These are phyloP conservation scores for Mechanitis mazaeus DNA, from an alignment of 2,888 invertebrate species.

Conservation along the genomic window DNA sequence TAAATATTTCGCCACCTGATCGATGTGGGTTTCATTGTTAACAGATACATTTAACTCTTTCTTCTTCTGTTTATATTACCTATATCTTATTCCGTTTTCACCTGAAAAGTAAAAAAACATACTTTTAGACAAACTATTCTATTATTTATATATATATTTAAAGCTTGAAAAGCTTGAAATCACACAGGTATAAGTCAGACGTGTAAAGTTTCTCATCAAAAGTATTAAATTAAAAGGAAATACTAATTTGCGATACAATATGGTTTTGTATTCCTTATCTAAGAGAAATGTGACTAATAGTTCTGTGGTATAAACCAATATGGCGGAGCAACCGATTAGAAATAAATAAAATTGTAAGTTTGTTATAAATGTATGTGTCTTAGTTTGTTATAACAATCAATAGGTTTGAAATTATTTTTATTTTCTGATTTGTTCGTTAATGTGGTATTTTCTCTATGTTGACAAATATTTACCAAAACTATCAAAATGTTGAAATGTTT, in stretches of 20 bases:
- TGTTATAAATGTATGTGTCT: not conserved
- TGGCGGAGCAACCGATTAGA: not conserved
- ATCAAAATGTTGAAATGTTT: no score
- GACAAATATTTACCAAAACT: no score
- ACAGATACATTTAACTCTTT: conserved; percentile 47
- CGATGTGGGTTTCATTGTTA: conserved; percentile 59
- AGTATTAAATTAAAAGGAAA: conserved; percentile 44
- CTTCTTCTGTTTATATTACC: no score
- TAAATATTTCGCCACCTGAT: conserved; percentile 52
- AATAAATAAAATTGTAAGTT: not conserved
- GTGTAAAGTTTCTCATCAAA: conserved; percentile 49
- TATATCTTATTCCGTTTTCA: no score
- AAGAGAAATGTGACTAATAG: conserved; percentile 24
- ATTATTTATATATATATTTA: no score
- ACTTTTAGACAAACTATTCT: conserved; percentile 16
- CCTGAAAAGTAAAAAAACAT: conserved; percentile 33
- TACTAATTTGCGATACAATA: conserved; percentile 40
- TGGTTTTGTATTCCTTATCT: conserved; percentile 30
- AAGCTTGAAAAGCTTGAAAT: conserved; percentile 39
- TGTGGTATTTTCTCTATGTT: no score
- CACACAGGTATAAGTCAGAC: conserved; percentile 39
- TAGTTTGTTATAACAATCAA: no score
- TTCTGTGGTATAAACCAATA: conserved; percentile 17
- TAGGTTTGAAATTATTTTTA: no score
- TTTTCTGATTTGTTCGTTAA: no score